Evolutionary conservation across 2,113 vertebrate species (phyloP).

Genomic region (Apodemus sylvaticus): DNA sequence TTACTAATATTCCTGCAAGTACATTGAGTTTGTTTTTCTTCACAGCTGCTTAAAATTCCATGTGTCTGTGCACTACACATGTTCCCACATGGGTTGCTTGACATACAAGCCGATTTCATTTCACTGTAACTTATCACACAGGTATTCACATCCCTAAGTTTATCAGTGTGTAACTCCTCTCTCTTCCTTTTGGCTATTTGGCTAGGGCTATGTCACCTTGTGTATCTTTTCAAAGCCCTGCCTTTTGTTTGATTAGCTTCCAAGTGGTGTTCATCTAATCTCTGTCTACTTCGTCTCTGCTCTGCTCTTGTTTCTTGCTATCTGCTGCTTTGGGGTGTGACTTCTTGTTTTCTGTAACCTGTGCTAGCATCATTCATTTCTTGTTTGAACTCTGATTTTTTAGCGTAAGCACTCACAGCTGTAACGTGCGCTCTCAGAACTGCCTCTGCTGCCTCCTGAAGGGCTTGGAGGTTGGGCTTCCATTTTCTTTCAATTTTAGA

Average conservation of each 20-base stretch:
- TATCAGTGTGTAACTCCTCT: background rate
- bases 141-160: background rate
- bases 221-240: background rate
- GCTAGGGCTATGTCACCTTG: no score
- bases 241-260: background rate
- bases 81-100: background rate
- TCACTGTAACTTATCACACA: background rate
- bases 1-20: background rate
- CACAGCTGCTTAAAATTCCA: background rate
- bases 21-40: background rate
- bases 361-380: background rate
- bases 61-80: background rate
- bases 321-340: background rate
- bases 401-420: background rate
- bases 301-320: background rate
- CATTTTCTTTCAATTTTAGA: background rate
- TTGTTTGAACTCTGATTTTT: background rate
- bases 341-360: background rate
- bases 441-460: background rate
- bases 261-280: background rate
- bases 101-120: background rate
- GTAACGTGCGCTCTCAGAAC: background rate
- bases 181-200: background rate
- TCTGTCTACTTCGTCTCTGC: background rate
- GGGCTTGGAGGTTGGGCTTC: background rate